phyloP scores from a whole-genome alignment of 2,888 invertebrate genomes.

The Spisula solida region DNA sequence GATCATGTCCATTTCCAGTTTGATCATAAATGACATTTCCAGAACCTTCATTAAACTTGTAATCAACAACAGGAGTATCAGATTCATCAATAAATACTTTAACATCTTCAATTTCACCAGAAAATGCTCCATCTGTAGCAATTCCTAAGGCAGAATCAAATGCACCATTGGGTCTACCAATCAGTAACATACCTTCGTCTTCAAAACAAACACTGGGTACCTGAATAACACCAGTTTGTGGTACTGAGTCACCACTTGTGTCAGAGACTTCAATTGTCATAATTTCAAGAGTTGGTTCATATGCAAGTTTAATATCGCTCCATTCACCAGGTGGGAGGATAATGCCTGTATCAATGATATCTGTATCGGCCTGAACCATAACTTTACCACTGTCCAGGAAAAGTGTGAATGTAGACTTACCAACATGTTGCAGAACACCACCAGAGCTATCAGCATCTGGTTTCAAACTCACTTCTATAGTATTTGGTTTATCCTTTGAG shows the following conservation, averaged over 20 bases:
- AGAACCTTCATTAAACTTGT: conserved; percentile 39
- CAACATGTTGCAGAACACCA: conserved; percentile 58
- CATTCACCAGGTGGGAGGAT: conserved; percentile 50
- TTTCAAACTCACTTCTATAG: conserved; percentile 48
- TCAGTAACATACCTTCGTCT: conserved; percentile 69
- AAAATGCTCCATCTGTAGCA: conserved; percentile 60
- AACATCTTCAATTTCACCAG: conserved; percentile 63
- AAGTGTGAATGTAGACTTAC: conserved; percentile 46
- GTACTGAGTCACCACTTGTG: neutral
- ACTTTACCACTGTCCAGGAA: conserved; percentile 49
- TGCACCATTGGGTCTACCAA: conserved; percentile 73
- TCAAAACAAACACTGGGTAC: conserved; percentile 64
- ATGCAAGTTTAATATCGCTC: conserved; percentile 68
- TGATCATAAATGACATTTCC: conserved; percentile 34
- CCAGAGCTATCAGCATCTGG: conserved; percentile 50
- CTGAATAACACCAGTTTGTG: conserved; percentile 46
- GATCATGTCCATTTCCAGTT: conserved; percentile 30
- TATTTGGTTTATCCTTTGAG: conserved; percentile 28
- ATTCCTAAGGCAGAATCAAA: conserved; percentile 46
- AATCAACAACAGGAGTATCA: conserved; percentile 25
- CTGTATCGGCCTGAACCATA: conserved; percentile 46
- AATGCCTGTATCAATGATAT: conserved; percentile 50
- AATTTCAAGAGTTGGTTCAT: conserved; percentile 50
- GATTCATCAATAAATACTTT: conserved; percentile 24
- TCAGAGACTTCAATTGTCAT: neutral